Evolutionary conservation across 92 coral and sea anemone genomes (phyloP), one percentile per base, ranked within the genome.

Genomic region (Epizoanthus scotinus): DNA sequence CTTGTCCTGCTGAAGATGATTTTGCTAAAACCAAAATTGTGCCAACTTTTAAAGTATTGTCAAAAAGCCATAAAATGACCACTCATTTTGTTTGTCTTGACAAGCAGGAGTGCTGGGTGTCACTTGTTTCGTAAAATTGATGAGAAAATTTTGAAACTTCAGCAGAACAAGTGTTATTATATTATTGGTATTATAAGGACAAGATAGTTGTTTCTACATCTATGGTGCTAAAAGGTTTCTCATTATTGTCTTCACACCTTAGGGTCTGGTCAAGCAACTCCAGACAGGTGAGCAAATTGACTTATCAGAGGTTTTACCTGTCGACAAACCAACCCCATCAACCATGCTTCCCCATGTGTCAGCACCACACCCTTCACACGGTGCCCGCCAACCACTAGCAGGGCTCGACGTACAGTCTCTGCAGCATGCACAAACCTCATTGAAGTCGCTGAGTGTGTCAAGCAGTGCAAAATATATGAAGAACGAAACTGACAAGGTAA

Each of bases 251-350:
- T 57, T 65, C 81, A 22, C 19, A 52, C 62, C 49, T 19, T 77
- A 92, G 97, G 84, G 85, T 67, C 79, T 92, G 28, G 86, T 78
- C 78, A 87, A 89, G 53, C 93, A 92, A 67, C 87, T 87, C 26
- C 89, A 83, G 24, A 79, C 90, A 27, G 94, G 94, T 28, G 85
- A 85, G 22, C 86, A 79, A 64, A 87, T 89, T 21, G 87, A 88
- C 65, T 18, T 92, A 57, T 81, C 91, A 20, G 83, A 92, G 65
- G 84, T 86, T 25, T 64, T 89, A 27, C 89, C 93, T 50, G 86
- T 24, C 15, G 64, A 78, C 27, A 64, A 63, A 47, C 63, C 64
- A 63, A 47, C 40, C 28, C 58, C 63, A 44, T 62, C 31, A n/a
- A 10, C 17, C 56, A 13, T 58, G 1, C 83, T 61, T 9, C 31